Percentiles rank a stretch among this genome's conserved stretches.
Conservation (phyloP, 2,797 vertebrate genomes). For the Poecilia picta region DNA sequence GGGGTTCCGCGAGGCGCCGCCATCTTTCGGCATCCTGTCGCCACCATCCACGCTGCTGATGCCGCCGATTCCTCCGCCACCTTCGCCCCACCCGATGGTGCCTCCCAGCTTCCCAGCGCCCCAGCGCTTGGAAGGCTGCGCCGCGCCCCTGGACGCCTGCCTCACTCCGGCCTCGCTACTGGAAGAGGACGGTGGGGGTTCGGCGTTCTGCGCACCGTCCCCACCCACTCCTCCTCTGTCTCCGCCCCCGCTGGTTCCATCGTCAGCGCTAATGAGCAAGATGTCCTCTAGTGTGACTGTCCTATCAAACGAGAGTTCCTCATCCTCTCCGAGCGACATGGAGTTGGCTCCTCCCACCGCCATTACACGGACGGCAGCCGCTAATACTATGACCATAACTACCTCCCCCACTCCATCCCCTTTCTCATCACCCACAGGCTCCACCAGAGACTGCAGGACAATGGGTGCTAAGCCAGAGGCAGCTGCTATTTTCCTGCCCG, state of each 20-base stretch:
- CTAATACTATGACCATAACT: conserved; percentile 74
- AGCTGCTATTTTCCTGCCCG: conserved; percentile 68
- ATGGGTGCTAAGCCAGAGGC: conserved; percentile 80
- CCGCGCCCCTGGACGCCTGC: conserved; percentile 88
- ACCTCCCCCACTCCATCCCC: conserved; percentile 87
- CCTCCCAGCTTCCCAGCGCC: conserved; percentile 79
- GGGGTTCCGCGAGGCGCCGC: conserved; percentile 88
- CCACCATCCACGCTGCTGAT: conserved; percentile 76
- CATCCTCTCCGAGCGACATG: conserved; percentile 90
- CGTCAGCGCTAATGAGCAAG: conserved; percentile 53
- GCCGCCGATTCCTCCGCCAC: conserved; percentile 74
- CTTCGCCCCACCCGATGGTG: conserved; percentile 85
- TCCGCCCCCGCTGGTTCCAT: conserved; percentile 69
- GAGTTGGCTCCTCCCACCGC: conserved; percentile 86
- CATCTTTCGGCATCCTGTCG: conserved; percentile 84
- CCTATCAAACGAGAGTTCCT: conserved; percentile 85
- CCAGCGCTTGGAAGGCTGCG: conserved; percentile 84
- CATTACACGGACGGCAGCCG: conserved; percentile 74
- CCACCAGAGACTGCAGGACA: conserved; percentile 81
- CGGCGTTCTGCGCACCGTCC: conserved; percentile 85
- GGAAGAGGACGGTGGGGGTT: conserved; percentile 88
- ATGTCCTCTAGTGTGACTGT: conserved; percentile 68
- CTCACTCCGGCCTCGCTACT: conserved; percentile 95
- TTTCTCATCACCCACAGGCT: conserved; percentile 52
- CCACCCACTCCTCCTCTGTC: conserved; percentile 76